Base-by-base conservation (phyloP, 1,140 invertebrate genomes). In the Monomorium pharaonis region DNA sequence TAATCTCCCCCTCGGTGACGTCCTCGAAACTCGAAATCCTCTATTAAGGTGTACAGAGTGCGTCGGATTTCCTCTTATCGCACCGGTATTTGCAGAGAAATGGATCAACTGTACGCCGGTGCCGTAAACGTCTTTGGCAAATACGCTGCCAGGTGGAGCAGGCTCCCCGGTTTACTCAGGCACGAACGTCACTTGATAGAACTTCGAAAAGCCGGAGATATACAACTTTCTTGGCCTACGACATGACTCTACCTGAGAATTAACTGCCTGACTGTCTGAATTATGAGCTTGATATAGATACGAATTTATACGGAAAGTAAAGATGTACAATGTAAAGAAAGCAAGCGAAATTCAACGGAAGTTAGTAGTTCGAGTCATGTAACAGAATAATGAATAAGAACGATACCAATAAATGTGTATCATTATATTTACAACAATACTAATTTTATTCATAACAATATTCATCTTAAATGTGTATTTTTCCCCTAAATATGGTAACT, bases 51-150 rank as follows among this genome's bases (percentile, higher is more conserved):
- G 75, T 89, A 88, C 47, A 33, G 44, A 84, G 86, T 85, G 76
- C 88, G 56, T 44, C 47, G 75, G 27, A 69, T 85, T 85, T 70
- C 58, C 69, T 70, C 88, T 89, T 90, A 90, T 90, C 88, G 69
- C 56, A 51, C 18, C 42, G 74, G 74, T 90, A 89, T 90, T 90
- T 89, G 88, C 77, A 86, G 88, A 89, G 85, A 72, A 89, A 84
- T 88, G 88, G 88, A 90, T 90, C 88, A 84, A 89, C 88, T 69
- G 69, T 75, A 80, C 37, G 49, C 58, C 65, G 77, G 58, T 77
- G 76, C 74, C 75, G 88, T 87, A 89, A 90, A 89, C 88, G 88
- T 90, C 88, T 87, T 84, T 5, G 69, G 80, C 85, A 87, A 90
- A 90, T 81, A 90, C 70, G 56, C 69, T 72, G 72, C 21, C 75